A percentile compares a stretch with the other conserved stretches of the same genome.
Conservation (phyloP, 2,113 vertebrate genomes). For the Microtus montanus region DNA sequence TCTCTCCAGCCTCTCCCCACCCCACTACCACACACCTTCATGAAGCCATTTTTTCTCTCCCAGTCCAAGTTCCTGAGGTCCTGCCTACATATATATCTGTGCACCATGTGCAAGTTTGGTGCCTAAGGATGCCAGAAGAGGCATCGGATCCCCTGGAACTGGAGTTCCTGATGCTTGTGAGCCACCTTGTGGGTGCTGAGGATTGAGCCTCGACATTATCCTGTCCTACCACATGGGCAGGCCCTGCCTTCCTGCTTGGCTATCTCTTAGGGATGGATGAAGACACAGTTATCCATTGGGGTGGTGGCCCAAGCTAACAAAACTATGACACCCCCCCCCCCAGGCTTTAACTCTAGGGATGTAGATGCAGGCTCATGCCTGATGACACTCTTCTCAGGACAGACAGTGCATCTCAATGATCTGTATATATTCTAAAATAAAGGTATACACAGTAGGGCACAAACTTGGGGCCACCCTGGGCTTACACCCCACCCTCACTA, state of each 20-base stretch:
- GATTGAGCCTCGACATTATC: neutral
- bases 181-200: neutral
- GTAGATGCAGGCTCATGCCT: neutral
- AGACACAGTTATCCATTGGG: too few species aligned
- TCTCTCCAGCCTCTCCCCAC: too few species aligned
- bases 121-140: neutral
- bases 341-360: neutral
- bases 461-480: neutral
- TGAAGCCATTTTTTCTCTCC: too few species aligned
- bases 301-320: neutral
- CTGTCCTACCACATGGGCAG: neutral
- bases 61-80: neutral
- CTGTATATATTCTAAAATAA: neutral
- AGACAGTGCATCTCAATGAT: too few species aligned
- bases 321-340: neutral
- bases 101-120: neutral
- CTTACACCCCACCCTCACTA: neutral
- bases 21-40: too few species aligned
- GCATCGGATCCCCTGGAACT: neutral
- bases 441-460: neutral
- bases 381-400: neutral
- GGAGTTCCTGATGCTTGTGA: neutral
- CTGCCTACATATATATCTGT: neutral
- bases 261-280: neutral
- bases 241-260: neutral